These are phyloP conservation scores for Mesoclemmys tuberculata DNA, from an alignment of 2,113 vertebrate genomes.

Conservation along the genomic window DNA sequence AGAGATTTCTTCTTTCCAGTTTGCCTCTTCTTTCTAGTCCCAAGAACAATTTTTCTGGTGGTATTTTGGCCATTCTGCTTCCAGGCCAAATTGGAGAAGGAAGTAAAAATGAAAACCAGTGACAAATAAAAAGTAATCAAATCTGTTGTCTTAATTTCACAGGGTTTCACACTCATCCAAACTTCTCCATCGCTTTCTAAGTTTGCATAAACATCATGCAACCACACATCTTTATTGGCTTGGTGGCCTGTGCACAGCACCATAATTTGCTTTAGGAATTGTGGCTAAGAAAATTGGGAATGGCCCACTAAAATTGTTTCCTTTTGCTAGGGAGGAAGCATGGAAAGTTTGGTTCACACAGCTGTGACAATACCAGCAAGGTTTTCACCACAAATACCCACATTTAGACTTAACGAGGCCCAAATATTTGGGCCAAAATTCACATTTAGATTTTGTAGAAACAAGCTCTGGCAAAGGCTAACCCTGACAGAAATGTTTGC, in stretches of 20 bases:
- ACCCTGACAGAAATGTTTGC: neutral
- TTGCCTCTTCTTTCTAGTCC: neutral
- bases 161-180: neutral
- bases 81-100: neutral
- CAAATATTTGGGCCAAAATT: neutral
- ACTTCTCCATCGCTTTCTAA: constrained; percentile 30
- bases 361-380: neutral
- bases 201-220: neutral
- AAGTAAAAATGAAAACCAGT: neutral
- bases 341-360: neutral
- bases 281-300: constrained; percentile 33
- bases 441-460: neutral
- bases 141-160: neutral
- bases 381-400: neutral
- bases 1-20: neutral
- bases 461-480: constrained; percentile 1
- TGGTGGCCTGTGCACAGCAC: constrained; percentile 46
- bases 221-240: constrained; percentile 44
- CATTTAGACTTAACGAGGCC: neutral
- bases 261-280: constrained; percentile 52
- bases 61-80: neutral
- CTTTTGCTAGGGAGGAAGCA: neutral
- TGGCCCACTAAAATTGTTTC: constrained; percentile 19
- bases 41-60: neutral
- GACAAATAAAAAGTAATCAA: neutral